Percentiles rank a stretch among this genome's conserved stretches.
These are phyloP conservation scores for Gryllus longicercus DNA, from an alignment of 2,888 invertebrate species.

Conservation along the genomic window DNA sequence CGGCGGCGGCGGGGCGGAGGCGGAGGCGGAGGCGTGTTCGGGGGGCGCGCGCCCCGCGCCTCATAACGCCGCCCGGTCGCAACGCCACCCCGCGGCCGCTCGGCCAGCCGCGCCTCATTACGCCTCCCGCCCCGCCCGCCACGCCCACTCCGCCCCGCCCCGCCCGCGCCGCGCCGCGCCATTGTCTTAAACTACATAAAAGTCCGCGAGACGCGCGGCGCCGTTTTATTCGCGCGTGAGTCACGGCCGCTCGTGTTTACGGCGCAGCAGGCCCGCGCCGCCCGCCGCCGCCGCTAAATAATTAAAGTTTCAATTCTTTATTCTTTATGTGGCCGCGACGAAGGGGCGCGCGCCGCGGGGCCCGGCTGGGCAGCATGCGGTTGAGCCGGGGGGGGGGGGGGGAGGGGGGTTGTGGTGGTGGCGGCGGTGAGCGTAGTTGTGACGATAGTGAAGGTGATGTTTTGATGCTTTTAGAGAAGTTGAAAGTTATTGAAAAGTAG, in stretches of 20 bases:
- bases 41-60: not conserved
- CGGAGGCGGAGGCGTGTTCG: not conserved
- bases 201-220: not conserved
- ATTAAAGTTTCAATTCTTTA: conserved; percentile 17
- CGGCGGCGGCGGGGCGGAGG: not conserved
- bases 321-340: not conserved
- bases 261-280: not conserved
- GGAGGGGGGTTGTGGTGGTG: too few species aligned
- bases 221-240: conserved; percentile 1
- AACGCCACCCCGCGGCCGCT: not conserved
- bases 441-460: too few species aligned
- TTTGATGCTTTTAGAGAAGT: too few species aligned
- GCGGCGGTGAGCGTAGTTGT: too few species aligned
- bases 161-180: not conserved
- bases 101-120: not conserved
- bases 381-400: too few species aligned
- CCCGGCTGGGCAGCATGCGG: too few species aligned
- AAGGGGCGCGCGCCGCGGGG: too few species aligned
- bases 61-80: not conserved
- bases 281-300: not conserved
- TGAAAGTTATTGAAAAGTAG: too few species aligned
- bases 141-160: not conserved
- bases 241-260: not conserved
- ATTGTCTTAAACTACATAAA: conserved; percentile 6
- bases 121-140: not conserved